Percentiles rank a stretch among this genome's conserved stretches.
phyloP scores from a whole-genome alignment of 2,113 vertebrate genomes.

The Lagopus muta region DNA sequence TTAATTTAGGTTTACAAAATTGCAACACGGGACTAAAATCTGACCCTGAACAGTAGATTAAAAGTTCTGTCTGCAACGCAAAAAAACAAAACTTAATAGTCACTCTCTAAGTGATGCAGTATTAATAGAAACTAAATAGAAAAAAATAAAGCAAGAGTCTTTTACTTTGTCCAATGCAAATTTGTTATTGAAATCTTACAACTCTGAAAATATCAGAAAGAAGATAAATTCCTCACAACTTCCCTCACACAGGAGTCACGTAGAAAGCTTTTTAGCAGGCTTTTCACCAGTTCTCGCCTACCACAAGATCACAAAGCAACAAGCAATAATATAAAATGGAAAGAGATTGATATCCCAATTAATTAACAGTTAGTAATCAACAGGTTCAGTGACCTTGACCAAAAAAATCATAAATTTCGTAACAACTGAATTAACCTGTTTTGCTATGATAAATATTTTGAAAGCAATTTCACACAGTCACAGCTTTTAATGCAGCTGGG shows the following conservation, averaged over 20 bases:
- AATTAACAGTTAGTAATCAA: neutral
- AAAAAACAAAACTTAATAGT: neutral
- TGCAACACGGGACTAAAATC: neutral
- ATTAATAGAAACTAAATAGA: neutral
- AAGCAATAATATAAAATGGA: neutral
- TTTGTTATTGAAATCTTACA: neutral
- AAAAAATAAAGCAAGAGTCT: neutral
- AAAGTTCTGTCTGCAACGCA: neutral
- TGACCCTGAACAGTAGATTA: neutral
- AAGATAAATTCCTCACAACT: neutral
- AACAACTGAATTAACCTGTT: neutral
- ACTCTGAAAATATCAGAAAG: neutral
- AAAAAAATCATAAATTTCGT: neutral
- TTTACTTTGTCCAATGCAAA: neutral
- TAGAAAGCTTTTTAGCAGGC: neutral
- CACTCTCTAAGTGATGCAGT: neutral
- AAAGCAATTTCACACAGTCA: neutral
- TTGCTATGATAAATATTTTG: neutral
- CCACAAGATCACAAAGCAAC: neutral
- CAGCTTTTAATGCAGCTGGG: neutral
- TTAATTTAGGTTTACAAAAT: neutral
- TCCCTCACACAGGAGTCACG: neutral
- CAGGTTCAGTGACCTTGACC: neutral
- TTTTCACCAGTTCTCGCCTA: neutral
- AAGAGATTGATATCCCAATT: neutral